A percentile compares a stretch with the other conserved stretches of the same genome.
Evolutionary conservation across 2,888 invertebrate species (phyloP).

Genomic region (Exocentrus adspersus): DNA sequence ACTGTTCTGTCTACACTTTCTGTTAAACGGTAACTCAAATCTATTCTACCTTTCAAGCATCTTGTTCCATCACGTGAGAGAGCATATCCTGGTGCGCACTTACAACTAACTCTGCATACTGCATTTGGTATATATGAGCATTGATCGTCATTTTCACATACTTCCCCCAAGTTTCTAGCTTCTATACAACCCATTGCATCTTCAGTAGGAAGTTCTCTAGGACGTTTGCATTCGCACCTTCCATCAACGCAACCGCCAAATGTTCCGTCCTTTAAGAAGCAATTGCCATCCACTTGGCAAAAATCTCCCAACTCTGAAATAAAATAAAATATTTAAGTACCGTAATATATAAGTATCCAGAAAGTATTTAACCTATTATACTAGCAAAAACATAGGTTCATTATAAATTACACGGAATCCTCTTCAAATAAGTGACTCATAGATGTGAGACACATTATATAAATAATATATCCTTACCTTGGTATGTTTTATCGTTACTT

Average conservation of each 20-base stretch:
- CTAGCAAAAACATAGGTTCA: too few relatives aligned
- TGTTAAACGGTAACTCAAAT: too few relatives aligned
- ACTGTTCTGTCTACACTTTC: too few relatives aligned
- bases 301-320: conserved; percentile 54
- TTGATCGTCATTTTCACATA: conserved; percentile 53
- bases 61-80: conserved; percentile 49
- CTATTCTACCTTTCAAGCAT: conserved; percentile 60
- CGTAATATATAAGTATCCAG: too few relatives aligned
- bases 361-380: too few relatives aligned
- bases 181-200: conserved; percentile 53
- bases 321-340: conserved; percentile 8
- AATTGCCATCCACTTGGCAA: conserved; percentile 55
- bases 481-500: too few relatives aligned
- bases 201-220: conserved; percentile 46
- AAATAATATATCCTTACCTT: too few relatives aligned
- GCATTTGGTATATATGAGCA: conserved; percentile 52
- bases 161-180: conserved; percentile 50
- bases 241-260: conserved; percentile 55
- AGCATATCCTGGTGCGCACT: conserved; percentile 54
- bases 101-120: conserved; percentile 56
- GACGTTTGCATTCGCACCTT: conserved; percentile 54
- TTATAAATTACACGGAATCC: too few relatives aligned
- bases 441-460: too few relatives aligned
- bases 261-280: conserved; percentile 51
- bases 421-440: too few relatives aligned